Conservation (phyloP, 1,140 invertebrate species). For the Papilio xuthus region DNA sequence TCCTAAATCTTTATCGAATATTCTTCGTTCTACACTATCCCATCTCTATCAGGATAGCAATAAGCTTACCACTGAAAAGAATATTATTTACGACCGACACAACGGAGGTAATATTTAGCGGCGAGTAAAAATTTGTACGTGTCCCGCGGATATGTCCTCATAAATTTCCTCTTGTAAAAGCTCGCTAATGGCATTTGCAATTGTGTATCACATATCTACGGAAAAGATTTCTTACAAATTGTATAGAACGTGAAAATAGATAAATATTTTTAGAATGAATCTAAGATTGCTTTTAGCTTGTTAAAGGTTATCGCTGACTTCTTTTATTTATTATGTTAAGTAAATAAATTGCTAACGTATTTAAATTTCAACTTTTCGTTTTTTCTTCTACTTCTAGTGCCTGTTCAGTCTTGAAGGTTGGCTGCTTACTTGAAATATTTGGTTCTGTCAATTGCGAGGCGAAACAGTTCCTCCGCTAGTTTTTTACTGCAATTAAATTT, state of each 20-base stretch:
- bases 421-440: no score
- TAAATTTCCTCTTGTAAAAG: conserved; percentile 72
- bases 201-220: conserved; percentile 44
- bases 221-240: conserved; percentile 37
- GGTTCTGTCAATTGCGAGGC: no score
- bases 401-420: no score
- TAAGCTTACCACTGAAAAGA: conserved; percentile 73
- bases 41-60: conserved; percentile 62
- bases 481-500: no score
- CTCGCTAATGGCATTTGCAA: conserved; percentile 69
- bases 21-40: conserved; percentile 54
- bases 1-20: conserved; percentile 38
- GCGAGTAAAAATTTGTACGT: conserved; percentile 73
- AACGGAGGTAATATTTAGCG: conserved; percentile 70
- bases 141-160: conserved; percentile 59
- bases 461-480: no score
- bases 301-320: background rate
- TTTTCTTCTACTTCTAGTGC: no score
- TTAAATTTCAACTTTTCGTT: conserved; percentile 37
- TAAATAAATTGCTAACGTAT: background rate
- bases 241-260: conserved; percentile 3
- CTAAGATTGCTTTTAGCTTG: background rate
- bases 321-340: background rate
- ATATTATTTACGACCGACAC: conserved; percentile 76
- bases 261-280: conserved; percentile 12